Percentiles rank a stretch among this genome's conserved stretches.
These are phyloP conservation scores for Tinamus guttatus DNA, from an alignment of 2,113 vertebrate species.

Conservation along the genomic window DNA sequence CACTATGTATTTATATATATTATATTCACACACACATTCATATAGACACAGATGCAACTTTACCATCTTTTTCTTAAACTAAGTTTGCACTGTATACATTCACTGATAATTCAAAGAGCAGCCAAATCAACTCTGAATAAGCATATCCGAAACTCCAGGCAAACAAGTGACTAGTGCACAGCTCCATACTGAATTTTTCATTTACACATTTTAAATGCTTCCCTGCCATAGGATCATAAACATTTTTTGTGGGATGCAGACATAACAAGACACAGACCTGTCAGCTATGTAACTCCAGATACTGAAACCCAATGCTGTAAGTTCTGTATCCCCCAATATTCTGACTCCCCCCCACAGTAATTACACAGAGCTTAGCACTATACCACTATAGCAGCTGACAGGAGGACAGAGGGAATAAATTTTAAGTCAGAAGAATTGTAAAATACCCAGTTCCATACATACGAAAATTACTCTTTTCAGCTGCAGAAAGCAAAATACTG, in stretches of 20 bases:
- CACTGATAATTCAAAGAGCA: neutral
- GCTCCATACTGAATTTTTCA: neutral
- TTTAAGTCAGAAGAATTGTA: neutral
- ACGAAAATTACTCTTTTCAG: neutral
- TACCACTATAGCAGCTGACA: neutral
- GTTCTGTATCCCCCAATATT: neutral
- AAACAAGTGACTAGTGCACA: neutral
- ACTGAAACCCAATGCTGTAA: neutral
- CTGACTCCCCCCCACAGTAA: neutral
- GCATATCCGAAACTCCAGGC: neutral
- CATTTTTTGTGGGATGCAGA: neutral
- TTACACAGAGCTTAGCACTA: fast-evolving
- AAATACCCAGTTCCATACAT: neutral
- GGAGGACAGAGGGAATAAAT: neutral
- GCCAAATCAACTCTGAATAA: neutral
- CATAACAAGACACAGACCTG: neutral
- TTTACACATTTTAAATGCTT: neutral
- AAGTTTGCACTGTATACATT: neutral
- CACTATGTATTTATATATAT: too few species aligned
- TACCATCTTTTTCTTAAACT: neutral
- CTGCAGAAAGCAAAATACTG: neutral
- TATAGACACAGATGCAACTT: neutral
- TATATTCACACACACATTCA: too few species aligned
- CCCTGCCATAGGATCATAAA: fast-evolving
- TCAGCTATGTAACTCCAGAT: neutral